phyloP scores from a whole-genome alignment of 2,113 vertebrate genomes.

The Sminthopsis crassicaudata region DNA sequence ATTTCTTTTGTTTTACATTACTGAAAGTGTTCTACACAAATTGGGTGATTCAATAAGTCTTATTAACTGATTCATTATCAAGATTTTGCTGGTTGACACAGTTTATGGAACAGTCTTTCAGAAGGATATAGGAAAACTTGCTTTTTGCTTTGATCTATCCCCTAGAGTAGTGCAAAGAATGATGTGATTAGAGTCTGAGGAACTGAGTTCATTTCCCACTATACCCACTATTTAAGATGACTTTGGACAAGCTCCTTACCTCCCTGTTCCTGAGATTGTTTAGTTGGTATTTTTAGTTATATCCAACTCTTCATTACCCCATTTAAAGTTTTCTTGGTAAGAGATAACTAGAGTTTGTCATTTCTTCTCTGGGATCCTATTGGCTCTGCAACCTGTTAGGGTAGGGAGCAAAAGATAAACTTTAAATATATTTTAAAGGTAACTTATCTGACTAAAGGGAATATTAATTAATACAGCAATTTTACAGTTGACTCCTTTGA shows the following conservation, averaged over 20 bases:
- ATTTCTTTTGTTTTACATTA: background rate
- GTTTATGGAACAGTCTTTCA: background rate
- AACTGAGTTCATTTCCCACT: background rate
- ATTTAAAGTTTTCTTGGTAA: background rate
- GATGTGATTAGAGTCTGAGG: background rate
- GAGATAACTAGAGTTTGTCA: background rate
- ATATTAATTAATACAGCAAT: background rate
- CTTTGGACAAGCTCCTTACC: background rate
- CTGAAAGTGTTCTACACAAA: background rate
- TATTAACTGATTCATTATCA: background rate
- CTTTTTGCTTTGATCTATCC: background rate
- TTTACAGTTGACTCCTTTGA: background rate
- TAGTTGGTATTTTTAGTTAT: background rate
- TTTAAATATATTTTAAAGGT: background rate
- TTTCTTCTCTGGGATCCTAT: background rate
- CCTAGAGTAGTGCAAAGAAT: background rate
- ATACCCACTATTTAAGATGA: background rate
- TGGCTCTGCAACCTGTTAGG: background rate
- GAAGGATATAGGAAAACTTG: background rate
- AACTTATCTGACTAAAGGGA: background rate
- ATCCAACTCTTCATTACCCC: background rate
- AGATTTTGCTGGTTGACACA: background rate
- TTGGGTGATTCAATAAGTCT: background rate
- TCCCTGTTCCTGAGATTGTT: background rate
- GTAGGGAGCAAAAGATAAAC: background rate